Conservation (phyloP, 2,113 vertebrate species). For the Pleuronectes platessa region DNA sequence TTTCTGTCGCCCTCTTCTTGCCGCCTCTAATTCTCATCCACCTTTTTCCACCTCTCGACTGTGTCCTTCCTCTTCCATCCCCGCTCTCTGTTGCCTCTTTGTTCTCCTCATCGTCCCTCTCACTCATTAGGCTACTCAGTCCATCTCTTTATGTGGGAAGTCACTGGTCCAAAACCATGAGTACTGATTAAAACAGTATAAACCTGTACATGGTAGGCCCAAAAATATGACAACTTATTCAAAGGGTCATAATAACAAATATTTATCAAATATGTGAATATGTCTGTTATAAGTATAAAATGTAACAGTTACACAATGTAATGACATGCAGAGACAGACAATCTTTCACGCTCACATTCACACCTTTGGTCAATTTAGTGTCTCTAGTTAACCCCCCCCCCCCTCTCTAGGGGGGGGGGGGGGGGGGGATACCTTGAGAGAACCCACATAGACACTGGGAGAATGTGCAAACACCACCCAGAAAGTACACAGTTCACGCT, state of each 20-base stretch:
- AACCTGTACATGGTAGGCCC: background rate
- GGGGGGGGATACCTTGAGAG: too few relatives aligned
- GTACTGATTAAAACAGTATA: background rate
- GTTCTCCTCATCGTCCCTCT: too few relatives aligned
- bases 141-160: background rate
- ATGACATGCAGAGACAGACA: too few relatives aligned
- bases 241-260: background rate
- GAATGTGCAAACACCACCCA: too few relatives aligned
- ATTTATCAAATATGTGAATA: background rate
- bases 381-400: too few relatives aligned
- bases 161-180: background rate
- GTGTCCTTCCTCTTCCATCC: background rate
- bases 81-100: background rate
- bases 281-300: background rate
- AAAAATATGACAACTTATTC: background rate
- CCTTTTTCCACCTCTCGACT: background rate
- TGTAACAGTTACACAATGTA: background rate
- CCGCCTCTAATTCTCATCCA: background rate
- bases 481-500: too few relatives aligned
- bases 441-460: too few relatives aligned
- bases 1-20: background rate
- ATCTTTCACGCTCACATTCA: too few relatives aligned
- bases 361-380: too few relatives aligned
- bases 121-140: background rate
- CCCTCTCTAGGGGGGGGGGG: too few relatives aligned